Percentiles rank a stretch among this genome's conserved stretches.
These are phyloP conservation scores for Silurus glanis DNA, from an alignment of 2,113 vertebrate species.

Conservation along the genomic window DNA sequence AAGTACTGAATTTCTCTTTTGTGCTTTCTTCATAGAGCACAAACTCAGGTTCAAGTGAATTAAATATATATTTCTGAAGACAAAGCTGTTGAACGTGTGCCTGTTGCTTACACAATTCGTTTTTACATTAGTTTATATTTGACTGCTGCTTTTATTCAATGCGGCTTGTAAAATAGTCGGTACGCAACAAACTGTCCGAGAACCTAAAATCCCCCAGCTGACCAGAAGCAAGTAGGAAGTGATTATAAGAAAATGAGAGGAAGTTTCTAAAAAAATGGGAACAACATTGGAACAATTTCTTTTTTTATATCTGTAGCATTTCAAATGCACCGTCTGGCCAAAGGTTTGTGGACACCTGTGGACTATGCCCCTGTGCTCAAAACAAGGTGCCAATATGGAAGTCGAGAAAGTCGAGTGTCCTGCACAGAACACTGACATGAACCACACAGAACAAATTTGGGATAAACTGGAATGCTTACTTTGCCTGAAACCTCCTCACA, in stretches of 20 bases:
- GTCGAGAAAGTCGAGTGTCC: not conserved
- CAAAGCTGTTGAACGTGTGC: not conserved
- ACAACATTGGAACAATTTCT: not conserved
- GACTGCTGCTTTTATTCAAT: not conserved
- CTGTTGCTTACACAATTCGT: not conserved
- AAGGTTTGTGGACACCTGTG: not conserved
- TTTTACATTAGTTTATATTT: not conserved
- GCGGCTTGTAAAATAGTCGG: not conserved
- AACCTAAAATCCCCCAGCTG: not conserved
- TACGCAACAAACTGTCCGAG: not conserved
- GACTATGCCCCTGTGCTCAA: not conserved
- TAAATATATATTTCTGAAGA: not conserved
- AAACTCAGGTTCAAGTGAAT: not conserved
- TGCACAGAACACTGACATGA: not conserved
- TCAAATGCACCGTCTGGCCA: not conserved
- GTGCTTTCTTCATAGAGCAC: not conserved
- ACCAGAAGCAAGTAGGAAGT: not conserved
- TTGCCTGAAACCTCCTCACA: not conserved
- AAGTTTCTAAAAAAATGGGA: not conserved
- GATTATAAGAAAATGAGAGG: not conserved
- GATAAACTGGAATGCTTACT: not conserved
- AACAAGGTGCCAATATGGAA: not conserved
- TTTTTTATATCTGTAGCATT: not conserved
- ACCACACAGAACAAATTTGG: not conserved
- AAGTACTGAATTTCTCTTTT: not conserved